Base-by-base conservation (phyloP, 2,888 invertebrate species). In the Drosophila quinaria region DNA sequence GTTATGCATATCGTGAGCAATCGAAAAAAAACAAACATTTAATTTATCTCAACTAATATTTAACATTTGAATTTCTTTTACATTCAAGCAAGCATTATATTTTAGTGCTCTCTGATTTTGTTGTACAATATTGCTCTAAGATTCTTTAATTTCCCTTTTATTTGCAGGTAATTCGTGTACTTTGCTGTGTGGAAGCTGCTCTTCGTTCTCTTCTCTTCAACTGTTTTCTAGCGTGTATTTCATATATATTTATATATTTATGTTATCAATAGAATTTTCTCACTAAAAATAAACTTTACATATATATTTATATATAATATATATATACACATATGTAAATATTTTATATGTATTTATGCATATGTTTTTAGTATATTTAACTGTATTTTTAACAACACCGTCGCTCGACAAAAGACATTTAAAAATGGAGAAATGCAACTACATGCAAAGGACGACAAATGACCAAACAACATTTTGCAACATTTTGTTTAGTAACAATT, bases 381-480 rank as follows among this genome's bases (percentile, higher is more conserved):
- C 81, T 82, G 64, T 82, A 73, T 33, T 75, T 78, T 77, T 44
- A 78, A 82, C 80, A 85, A 85, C 74, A 82, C 79, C 77, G 64
- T 73, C 75, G 72, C 58, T 66, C 50, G 70, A 64, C 56, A 71
- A 80, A 77, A 67, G 72, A 81, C 67, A 72, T 69, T 80, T 69
- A 63, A 63, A 81, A 77, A 81, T 74, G 70, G 66, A 61, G 65
- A 83, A 81, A 77, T 76, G 75, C 79, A 76, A 81, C 80, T 72
- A 55, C 78, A 82, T 81, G 86, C 85, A 80, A 74, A 81, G 70
- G 67, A 72, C 82, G 82, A 74, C 65, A 66, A 82, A 85, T 81
- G 71, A 62, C 59, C 56, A 66, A 70, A 77, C 78, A 83, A 85
- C 76, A 61, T 63, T 42, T 63, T 64, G 72, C 67, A 76, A 81